Percentiles rank a stretch among this genome's conserved stretches.
phyloP scores from a whole-genome alignment of 2,888 invertebrate species.

The Ametastegia equiseti region DNA sequence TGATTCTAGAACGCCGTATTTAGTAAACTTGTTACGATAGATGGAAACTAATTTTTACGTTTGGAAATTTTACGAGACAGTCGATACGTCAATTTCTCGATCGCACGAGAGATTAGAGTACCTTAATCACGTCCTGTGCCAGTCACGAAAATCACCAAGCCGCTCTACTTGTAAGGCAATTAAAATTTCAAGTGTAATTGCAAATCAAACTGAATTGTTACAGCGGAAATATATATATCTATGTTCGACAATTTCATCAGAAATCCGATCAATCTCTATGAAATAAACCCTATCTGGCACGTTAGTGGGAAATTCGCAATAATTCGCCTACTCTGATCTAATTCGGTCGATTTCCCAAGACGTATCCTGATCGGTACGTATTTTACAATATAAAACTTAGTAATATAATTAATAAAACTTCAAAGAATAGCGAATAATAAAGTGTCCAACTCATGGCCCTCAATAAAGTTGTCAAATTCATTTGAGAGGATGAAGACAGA shows the following conservation, averaged over 20 bases:
- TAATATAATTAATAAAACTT: too few relatives aligned
- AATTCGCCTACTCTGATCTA: too few relatives aligned
- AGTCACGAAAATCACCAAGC: neutral
- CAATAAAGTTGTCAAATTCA: neutral
- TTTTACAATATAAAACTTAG: too few relatives aligned
- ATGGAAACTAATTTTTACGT: neutral
- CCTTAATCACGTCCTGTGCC: neutral
- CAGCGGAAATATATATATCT: too few relatives aligned
- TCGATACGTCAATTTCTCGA: conserved; percentile 28
- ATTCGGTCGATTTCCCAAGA: too few relatives aligned
- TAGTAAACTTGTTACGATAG: neutral
- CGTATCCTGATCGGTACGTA: too few relatives aligned
- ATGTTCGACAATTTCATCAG: neutral
- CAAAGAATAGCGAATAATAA: too few relatives aligned
- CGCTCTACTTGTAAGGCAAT: neutral
- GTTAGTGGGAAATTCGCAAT: too few relatives aligned
- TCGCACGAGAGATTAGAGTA: neutral
- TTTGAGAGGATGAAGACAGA: neutral
- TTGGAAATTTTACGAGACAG: neutral
- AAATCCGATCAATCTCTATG: neutral
- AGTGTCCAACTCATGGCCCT: too few relatives aligned
- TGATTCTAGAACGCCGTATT: neutral
- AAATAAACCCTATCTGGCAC: too few relatives aligned
- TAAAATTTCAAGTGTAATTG: neutral
- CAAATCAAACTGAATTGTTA: neutral